These are phyloP conservation scores for Microchirus variegatus DNA, from an alignment of 2,797 vertebrate species.

Conservation along the genomic window DNA sequence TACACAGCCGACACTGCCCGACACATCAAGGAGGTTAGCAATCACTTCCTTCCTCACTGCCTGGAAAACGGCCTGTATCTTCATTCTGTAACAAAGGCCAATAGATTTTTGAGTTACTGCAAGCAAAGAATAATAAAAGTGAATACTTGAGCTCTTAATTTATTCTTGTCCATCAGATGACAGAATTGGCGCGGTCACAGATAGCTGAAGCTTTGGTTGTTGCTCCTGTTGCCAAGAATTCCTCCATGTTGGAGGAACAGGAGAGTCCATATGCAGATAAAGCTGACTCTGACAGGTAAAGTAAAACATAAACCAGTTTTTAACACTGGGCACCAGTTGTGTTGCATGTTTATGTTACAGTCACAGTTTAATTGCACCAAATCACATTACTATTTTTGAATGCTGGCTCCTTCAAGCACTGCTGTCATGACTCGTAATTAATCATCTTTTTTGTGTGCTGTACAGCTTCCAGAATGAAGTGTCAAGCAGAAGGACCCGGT, in stretches of 20 bases:
- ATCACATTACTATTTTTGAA: background rate
- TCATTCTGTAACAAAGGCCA: constrained; percentile 43
- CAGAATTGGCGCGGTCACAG: constrained; percentile 84
- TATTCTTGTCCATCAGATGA: constrained; percentile 81
- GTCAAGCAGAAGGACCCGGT: constrained; percentile 52
- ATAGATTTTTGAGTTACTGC: constrained; percentile 43
- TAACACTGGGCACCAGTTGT: background rate
- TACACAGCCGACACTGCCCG: constrained; percentile 82
- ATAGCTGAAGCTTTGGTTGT: constrained; percentile 73
- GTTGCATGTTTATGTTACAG: background rate
- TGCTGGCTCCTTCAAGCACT: background rate
- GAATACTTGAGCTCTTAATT: constrained; percentile 18
- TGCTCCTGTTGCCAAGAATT: constrained; percentile 66
- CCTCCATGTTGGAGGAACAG: constrained; percentile 69
- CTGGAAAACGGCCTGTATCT: constrained; percentile 39
- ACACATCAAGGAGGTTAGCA: constrained; percentile 87
- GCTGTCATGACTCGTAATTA: background rate
- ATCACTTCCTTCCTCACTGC: constrained; percentile 40
- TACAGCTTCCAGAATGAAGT: constrained; percentile 79
- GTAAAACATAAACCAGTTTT: background rate
- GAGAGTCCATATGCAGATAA: constrained; percentile 71
- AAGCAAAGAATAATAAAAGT: constrained; percentile 30
- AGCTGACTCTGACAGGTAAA: constrained; percentile 83
- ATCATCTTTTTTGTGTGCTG: constrained; percentile 2
- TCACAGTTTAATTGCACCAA: background rate